phyloP scores from a whole-genome alignment of 2,888 invertebrate species.

The Platynereis dumerilii region DNA sequence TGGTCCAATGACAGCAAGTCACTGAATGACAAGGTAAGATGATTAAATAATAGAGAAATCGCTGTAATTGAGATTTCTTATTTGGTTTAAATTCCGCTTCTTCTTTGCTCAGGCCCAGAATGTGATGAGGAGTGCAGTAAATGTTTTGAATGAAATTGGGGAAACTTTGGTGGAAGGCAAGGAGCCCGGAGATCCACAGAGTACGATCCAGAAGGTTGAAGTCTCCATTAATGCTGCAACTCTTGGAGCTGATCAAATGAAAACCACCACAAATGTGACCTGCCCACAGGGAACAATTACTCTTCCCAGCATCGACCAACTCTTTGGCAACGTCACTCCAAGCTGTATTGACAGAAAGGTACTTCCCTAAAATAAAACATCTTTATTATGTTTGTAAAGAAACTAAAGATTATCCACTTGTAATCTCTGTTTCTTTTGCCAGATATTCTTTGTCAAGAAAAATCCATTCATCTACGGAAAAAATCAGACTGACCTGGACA shows the following conservation, averaged over 20 bases:
- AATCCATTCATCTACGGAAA: conserved; percentile 8
- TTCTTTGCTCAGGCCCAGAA: background rate
- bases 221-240: background rate
- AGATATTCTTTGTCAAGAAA: background rate
- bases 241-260: background rate
- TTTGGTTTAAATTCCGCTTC: too few relatives aligned
- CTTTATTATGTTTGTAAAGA: too few relatives aligned
- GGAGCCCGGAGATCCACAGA: background rate
- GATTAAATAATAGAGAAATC: too few relatives aligned
- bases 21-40: too few relatives aligned
- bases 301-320: background rate
- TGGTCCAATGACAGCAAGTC: too few relatives aligned
- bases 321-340: background rate
- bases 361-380: too few relatives aligned
- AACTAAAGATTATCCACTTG: too few relatives aligned
- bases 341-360: too few relatives aligned
- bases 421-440: background rate
- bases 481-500: background rate
- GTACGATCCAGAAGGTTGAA: background rate
- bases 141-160: background rate
- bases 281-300: background rate
- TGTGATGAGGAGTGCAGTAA: background rate
- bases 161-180: background rate
- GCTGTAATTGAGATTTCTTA: too few relatives aligned
- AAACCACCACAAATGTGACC: background rate